These are phyloP conservation scores for Monarcha castaneiventris DNA, from an alignment of 2,113 vertebrate genomes.

Conservation along the genomic window DNA sequence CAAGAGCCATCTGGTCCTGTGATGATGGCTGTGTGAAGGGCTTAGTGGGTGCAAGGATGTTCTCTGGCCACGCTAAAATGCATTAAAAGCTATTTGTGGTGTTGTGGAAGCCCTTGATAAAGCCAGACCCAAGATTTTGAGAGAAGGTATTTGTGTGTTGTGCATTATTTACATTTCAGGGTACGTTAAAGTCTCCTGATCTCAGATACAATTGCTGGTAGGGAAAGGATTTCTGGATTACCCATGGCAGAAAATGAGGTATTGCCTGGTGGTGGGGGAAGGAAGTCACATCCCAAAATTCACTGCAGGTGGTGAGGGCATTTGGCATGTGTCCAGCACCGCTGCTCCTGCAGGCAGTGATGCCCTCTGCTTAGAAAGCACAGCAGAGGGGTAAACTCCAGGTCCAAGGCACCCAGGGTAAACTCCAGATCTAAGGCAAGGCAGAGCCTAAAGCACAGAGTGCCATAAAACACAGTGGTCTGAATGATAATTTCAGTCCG, in stretches of 20 bases:
- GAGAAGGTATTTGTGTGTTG: background rate
- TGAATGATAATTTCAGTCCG: background rate
- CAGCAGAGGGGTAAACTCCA: background rate
- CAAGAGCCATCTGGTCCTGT: background rate
- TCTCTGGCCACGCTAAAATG: background rate
- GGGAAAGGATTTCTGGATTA: background rate
- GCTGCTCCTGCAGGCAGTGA: rapidly evolving
- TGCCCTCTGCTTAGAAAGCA: background rate
- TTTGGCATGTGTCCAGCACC: rapidly evolving
- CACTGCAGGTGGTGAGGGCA: no score
- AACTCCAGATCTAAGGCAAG: background rate
- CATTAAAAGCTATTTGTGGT: background rate
- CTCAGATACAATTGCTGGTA: background rate
- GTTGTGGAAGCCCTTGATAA: background rate
- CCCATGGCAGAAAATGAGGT: background rate
- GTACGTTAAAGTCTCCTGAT: background rate
- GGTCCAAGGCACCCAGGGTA: background rate
- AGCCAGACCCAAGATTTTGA: background rate
- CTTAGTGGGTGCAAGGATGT: background rate
- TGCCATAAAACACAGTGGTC: background rate
- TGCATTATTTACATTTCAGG: background rate
- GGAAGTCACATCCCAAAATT: background rate
- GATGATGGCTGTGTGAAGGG: background rate
- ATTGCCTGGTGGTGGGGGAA: background rate
- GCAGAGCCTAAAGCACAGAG: background rate